These are phyloP conservation scores for Phrynocephalus versicolor DNA, from an alignment of 2,113 vertebrate genomes.

Conservation along the genomic window DNA sequence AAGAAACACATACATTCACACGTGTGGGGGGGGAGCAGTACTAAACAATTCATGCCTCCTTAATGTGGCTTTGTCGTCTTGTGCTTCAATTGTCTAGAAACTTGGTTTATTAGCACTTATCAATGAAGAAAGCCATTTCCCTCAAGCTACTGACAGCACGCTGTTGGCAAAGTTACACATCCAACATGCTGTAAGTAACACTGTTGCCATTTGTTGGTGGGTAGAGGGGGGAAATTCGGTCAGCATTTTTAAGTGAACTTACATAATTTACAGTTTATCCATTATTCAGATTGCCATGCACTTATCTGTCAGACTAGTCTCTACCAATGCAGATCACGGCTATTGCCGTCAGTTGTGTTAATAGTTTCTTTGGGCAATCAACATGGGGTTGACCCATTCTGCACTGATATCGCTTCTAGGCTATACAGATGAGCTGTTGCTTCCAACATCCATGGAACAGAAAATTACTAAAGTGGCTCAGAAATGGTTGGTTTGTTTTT, in stretches of 20 bases:
- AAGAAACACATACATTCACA: not conserved
- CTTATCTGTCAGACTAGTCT: not conserved
- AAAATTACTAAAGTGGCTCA: too few relatives aligned
- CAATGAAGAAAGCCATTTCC: constrained; percentile 98
- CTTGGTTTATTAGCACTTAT: constrained; percentile 93
- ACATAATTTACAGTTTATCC: not conserved
- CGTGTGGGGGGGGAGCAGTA: not conserved
- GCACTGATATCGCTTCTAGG: too few relatives aligned
- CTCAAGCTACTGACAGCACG: constrained; percentile 92
- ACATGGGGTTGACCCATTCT: too few relatives aligned
- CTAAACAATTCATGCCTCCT: not conserved
- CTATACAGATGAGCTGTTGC: too few relatives aligned
- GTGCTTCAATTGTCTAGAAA: constrained; percentile 81
- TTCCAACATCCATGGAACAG: too few relatives aligned
- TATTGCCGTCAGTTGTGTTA: not conserved
- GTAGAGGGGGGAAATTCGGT: not conserved
- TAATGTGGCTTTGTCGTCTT: not conserved
- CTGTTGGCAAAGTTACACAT: constrained; percentile 92
- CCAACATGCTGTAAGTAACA: constrained; percentile 87
- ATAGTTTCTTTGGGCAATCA: too few relatives aligned
- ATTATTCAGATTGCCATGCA: not conserved
- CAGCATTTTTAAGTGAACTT: not conserved
- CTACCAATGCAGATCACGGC: not conserved
- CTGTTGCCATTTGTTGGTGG: not conserved
- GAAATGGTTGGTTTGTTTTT: too few relatives aligned